These are phyloP conservation scores for Lasioglossum calceatum DNA, from an alignment of 2,888 invertebrate species.

Conservation along the genomic window DNA sequence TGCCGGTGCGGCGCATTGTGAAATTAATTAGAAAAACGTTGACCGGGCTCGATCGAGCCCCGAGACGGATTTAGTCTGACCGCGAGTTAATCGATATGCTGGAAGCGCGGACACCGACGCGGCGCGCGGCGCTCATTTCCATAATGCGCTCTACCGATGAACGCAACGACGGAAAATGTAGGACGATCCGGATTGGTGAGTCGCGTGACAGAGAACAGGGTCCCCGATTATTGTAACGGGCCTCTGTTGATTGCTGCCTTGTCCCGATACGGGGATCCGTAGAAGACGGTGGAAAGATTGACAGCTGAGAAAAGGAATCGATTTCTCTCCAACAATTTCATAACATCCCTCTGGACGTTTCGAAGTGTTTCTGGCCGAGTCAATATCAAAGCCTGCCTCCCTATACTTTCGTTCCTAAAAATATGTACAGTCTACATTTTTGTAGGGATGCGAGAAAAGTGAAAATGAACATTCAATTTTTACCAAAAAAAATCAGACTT, in stretches of 20 bases:
- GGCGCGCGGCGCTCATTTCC: constrained; percentile 27
- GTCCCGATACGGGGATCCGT: neutral
- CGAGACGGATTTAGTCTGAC: constrained; percentile 38
- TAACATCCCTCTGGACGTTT: neutral
- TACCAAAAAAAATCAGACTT: too few relatives aligned
- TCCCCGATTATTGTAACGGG: constrained; percentile 17
- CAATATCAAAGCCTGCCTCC: too few relatives aligned
- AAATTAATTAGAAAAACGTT: constrained; percentile 51
- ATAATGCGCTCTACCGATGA: constrained; percentile 40
- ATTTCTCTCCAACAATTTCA: neutral
- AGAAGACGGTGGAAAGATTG: too few relatives aligned
- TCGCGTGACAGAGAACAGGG: constrained; percentile 22
- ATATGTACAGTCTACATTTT: too few relatives aligned
- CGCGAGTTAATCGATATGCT: constrained; percentile 51
- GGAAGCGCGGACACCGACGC: constrained; percentile 19
- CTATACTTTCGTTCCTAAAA: too few relatives aligned
- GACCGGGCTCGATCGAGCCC: constrained; percentile 10
- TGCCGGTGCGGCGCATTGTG: constrained; percentile 20
- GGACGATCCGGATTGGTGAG: constrained; percentile 29
- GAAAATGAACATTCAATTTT: too few relatives aligned
- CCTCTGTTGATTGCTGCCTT: constrained; percentile 1
- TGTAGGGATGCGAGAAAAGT: too few relatives aligned
- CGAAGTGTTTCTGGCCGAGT: too few relatives aligned
- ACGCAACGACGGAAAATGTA: constrained; percentile 36
- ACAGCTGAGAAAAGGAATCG: neutral